Base-by-base conservation (phyloP, 2,888 invertebrate species). In the Drosophila anomelani region DNA sequence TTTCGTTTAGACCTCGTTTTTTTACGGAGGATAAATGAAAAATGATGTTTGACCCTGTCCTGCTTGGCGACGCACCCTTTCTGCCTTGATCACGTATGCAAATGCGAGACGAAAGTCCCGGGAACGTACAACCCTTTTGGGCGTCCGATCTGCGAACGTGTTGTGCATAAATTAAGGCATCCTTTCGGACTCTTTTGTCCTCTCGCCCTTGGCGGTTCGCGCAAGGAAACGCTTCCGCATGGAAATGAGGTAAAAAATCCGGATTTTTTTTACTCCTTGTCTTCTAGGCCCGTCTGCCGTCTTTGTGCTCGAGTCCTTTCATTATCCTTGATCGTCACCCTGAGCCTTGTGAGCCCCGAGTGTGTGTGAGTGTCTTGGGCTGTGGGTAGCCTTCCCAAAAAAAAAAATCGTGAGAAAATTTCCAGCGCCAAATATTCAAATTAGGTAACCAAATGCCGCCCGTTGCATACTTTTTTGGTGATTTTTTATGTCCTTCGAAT, bases 191-290 rank as follows among this genome's bases (percentile, higher is more conserved):
- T 72, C 69, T 63, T 73, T 75, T 78, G 66, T 57, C 51, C 66
- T 55, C 10, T 46, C 81, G 88, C 90, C 90, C 89, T 81, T 81
- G 67, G 41, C 83, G 81, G 85, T 72, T 84, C 75, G 63, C 51
- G 69, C 49, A 64, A 79, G 61, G 56, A 78, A 67, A 68, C 85
- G 83, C 85, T 75, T 81, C 86, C 86, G 81, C 88, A 89, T 91
- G 77, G 88, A 90, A 91, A 90, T 88, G 85, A 89, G 88, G 90
- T 78, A 91, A 91, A 91, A 91, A 91, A 85, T 83, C 87, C 77
- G 85, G 88, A 89, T 90, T 91, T 91, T 91, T 88, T 90, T 85
- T 79, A 34, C 68, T 58, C 20, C 63, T 49, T 85, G 78, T 60
- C 68, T 78, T 68, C 44, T 73, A 29, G n/a, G 47, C 29, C 29